Percentiles rank a stretch among this genome's conserved stretches.
Evolutionary conservation across 1,140 invertebrate genomes (phyloP).

Genomic region (Asobara japonica): DNA sequence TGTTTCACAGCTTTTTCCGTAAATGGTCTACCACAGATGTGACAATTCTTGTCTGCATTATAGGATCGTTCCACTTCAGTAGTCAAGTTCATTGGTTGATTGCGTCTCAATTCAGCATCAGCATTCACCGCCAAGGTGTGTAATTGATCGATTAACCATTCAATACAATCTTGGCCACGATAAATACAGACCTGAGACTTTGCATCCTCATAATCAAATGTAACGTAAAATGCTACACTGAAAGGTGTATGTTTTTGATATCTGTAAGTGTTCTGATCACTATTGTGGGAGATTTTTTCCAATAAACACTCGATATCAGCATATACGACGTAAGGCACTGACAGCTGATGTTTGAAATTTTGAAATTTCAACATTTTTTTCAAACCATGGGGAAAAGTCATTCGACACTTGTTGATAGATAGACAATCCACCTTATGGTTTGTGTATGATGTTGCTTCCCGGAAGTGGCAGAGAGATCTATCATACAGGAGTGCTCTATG

Average conservation of each 20-base stretch:
- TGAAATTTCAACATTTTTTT: background rate
- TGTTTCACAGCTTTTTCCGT: conserved; percentile 36
- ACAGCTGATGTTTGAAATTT: background rate
- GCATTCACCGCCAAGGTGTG: too few relatives aligned
- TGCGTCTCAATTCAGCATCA: too few relatives aligned
- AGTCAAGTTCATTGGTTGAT: too few relatives aligned
- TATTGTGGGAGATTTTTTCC: background rate
- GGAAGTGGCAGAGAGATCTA: too few relatives aligned
- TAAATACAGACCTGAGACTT: too few relatives aligned
- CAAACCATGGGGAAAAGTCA: too few relatives aligned
- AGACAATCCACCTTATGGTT: background rate
- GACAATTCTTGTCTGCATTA: conserved; percentile 19
- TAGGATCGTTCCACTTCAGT: too few relatives aligned
- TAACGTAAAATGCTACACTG: conserved; percentile 52
- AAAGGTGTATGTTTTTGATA: conserved; percentile 49
- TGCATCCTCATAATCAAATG: conserved; percentile 31
- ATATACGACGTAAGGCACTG: background rate
- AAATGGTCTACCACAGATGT: conserved; percentile 40
- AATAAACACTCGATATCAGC: background rate
- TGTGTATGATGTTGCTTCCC: background rate
- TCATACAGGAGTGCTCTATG: too few relatives aligned
- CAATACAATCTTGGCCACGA: too few relatives aligned
- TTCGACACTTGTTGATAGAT: background rate
- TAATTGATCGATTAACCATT: too few relatives aligned
- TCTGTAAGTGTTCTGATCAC: conserved; percentile 16